Base-by-base conservation (phyloP, 2,113 vertebrate species). In the Spermophilus dauricus region DNA sequence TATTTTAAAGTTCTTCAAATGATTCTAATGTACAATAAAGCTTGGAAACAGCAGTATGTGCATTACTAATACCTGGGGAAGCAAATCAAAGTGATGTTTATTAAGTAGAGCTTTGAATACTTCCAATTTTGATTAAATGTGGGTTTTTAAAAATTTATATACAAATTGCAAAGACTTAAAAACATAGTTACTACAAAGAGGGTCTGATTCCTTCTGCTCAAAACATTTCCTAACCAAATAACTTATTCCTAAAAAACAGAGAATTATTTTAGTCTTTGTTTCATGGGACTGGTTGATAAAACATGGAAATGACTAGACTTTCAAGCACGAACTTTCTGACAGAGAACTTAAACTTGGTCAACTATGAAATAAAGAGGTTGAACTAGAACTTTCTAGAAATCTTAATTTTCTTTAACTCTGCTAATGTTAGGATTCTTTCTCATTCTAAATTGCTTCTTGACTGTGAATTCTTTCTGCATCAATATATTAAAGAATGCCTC, bases 311-410 rank as follows among this genome's bases (percentile, higher is more conserved):
- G 26, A 63, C 24, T 63, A 28, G 24, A 63, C 24, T 75, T 92
- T 9, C 28, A 75, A 84, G 28, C 28, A 83, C 2, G 14, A 87
- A 87, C 16, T 86, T 85, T 95, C 65, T 81, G 16, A 96, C 24
- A 94, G 72, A 76, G 58, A 87, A 32, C 14, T 81, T 87, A 53
- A 83, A 90, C 75, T 32, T 92, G 89, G 17, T 87, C 65, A 91
- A 93, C 42, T 93, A 88, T 87, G 73, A 96, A 82, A 85, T 51
- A 65, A 93, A 82, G 53, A 95, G 5, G 28, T 24, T 86, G 26
- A 91, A 61, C 12, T 37, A 37, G 37, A 37, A 37, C 37, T 87
- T 89, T 94, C 76, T 67, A 77, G 20, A 18, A 32, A 11, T 53
- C 8, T 53, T 30, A n/a, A 63, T 42, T 34, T 85, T 8, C 28